A percentile compares a stretch with the other conserved stretches of the same genome.
Conservation (phyloP, 2,797 vertebrate genomes). For the Anas georgica region DNA sequence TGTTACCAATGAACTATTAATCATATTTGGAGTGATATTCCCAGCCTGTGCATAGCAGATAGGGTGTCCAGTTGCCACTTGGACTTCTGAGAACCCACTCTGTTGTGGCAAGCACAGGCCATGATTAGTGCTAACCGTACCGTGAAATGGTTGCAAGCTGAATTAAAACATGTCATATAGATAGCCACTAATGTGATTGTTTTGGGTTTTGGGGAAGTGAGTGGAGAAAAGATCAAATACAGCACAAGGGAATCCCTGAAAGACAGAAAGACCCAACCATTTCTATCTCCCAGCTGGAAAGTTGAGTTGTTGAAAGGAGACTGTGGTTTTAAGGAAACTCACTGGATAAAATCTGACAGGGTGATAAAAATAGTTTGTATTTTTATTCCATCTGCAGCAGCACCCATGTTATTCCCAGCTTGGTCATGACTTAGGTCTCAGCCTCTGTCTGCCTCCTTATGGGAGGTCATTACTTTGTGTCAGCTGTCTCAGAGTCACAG, state of each 20-base stretch:
- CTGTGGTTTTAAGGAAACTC: conserved; percentile 77
- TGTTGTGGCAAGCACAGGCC: not conserved
- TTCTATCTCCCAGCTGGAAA: conserved; percentile 71
- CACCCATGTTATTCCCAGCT: conserved; percentile 76
- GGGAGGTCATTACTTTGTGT: conserved; percentile 82
- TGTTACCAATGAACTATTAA: not conserved
- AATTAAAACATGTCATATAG: conserved; percentile 36
- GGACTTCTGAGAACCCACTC: not conserved
- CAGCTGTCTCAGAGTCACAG: conserved; percentile 71
- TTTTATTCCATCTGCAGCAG: conserved; percentile 77
- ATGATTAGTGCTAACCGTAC: conserved; percentile 7
- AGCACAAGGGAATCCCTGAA: conserved; percentile 17
- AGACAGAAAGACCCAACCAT: conserved; percentile 34
- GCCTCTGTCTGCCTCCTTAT: conserved; percentile 71
- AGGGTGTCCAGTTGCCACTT: not conserved
- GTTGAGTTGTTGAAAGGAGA: conserved; percentile 74
- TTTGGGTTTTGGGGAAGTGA: not conserved
- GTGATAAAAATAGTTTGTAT: conserved; percentile 78
- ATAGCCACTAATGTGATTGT: conserved; percentile 17
- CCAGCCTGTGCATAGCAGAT: not conserved
- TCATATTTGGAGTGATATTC: not conserved
- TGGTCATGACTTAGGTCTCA: conserved; percentile 69
- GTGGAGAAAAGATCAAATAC: conserved; percentile 34
- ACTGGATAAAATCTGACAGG: conserved; percentile 80
- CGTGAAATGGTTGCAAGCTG: conserved; percentile 17